Conservation (phyloP, 2,888 invertebrate genomes). For the Exocentrus adspersus region DNA sequence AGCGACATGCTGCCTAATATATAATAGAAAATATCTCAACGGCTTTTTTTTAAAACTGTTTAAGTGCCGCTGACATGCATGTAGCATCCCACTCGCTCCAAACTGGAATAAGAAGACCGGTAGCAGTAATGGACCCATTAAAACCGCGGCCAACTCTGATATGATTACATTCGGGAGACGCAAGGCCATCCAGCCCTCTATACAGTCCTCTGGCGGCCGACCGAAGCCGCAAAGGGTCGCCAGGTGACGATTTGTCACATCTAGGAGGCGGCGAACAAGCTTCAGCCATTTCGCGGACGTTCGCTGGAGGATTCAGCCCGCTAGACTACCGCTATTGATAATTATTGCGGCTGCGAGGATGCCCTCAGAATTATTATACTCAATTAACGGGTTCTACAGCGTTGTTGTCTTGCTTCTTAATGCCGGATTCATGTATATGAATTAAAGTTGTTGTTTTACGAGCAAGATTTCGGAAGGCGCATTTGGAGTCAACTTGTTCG, state of each 20-base stretch:
- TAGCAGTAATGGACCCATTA: conserved; percentile 61
- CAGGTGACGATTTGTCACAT: conserved; percentile 66
- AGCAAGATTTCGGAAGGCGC: neutral
- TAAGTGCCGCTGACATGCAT: neutral
- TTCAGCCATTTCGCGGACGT: conserved; percentile 63
- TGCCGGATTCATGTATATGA: conserved; percentile 27
- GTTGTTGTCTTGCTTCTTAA: conserved; percentile 17
- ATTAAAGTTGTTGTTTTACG: conserved; percentile 3
- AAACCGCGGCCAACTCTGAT: conserved; percentile 51
- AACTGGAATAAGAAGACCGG: conserved; percentile 51
- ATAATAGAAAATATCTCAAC: conserved; percentile 31
- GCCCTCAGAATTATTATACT: conserved; percentile 41
- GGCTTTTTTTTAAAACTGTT: neutral
- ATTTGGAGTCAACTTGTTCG: neutral
- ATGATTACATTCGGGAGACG: conserved; percentile 58
- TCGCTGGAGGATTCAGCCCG: conserved; percentile 49
- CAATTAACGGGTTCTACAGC: conserved; percentile 42
- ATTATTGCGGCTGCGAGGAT: conserved; percentile 47
- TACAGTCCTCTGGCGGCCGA: conserved; percentile 59
- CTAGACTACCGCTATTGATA: conserved; percentile 46
- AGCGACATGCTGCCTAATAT: no score
- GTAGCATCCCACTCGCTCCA: conserved; percentile 8
- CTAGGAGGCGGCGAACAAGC: conserved; percentile 63
- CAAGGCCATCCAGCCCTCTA: conserved; percentile 53
- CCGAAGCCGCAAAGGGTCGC: conserved; percentile 63